Evolutionary conservation across 2,888 invertebrate species (phyloP), one percentile per base, ranked within the genome.

Genomic region (Ctenicera cuprea): DNA sequence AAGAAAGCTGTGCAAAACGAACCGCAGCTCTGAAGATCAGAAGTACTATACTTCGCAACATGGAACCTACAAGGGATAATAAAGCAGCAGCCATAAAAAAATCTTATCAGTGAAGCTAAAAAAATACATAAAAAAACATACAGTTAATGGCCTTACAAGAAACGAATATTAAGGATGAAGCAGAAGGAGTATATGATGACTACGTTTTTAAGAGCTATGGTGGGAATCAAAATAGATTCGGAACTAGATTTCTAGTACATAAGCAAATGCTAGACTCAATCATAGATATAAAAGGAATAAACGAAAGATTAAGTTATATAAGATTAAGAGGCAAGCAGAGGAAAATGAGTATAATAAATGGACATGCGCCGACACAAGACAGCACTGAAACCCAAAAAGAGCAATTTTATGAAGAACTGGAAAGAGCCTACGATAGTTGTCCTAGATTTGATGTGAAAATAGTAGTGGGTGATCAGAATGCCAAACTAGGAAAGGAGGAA

Each of bases 231-330:
- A 41, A 41, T 41, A 41, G n/a, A 41, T 41, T 41, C 11, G 41
- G 41, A 41, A 41, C 41, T 12, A 8, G 41, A 41, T 41, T 41
- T n/a, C n/a, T 41, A 41, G n/a, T 41, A 11, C 41, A 41, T n/a
- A 41, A 41, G n/a, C 11, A 41, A 41, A 12, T 41, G n/a, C 2
- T 12, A 11, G 41, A 12, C 3, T 41, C 11, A 41, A n/a, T 12
- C 12, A n/a, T 12, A 41, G 11, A 41, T 12, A 41, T 41, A 41
- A n/a, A n/a, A n/a, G n/a, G n/a, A n/a, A n/a, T n/a, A n/a, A n/a
- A n/a, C n/a, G n/a, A n/a, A n/a, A n/a, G n/a, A 41, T n/a, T 41
- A 41, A 41, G 41, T 11, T 41, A 41, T n/a, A 41, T 41, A 41
- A 41, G 41, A 41, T 5, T 41, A 41, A 41, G n/a, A 41, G 41